A percentile compares a stretch with the other conserved stretches of the same genome.
These are phyloP conservation scores for Dendrophyllia cribrosa DNA, from an alignment of 64 coral and sea anemone species.

Conservation along the genomic window DNA sequence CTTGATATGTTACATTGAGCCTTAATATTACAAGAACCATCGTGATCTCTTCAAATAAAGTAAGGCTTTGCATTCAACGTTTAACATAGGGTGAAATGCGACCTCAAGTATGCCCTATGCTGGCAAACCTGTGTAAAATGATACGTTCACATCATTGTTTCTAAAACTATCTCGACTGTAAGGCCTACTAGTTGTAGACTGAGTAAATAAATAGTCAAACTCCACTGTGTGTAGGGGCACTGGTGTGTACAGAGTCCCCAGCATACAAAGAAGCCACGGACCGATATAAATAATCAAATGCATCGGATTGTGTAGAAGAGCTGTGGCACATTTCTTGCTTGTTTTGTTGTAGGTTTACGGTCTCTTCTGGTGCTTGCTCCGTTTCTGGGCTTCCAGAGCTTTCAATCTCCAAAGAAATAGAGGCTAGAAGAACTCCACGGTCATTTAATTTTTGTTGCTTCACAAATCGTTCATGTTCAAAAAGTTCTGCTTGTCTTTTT, in stretches of 20 bases:
- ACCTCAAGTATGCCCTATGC: not conserved
- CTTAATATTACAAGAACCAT: conserved; percentile 34
- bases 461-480: too few species aligned
- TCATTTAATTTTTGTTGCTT: conserved; percentile 38
- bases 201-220: too few species aligned
- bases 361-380: conserved; percentile 7
- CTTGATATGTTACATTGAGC: conserved; percentile 15
- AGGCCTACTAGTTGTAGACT: too few species aligned
- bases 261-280: too few species aligned
- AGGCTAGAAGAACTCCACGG: not conserved
- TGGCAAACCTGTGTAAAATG: conserved; percentile 35
- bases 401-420: not conserved
- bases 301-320: too few species aligned
- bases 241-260: too few species aligned
- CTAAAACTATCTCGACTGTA: too few species aligned
- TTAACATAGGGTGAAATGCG: conserved; percentile 34
- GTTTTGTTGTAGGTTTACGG: too few species aligned
- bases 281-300: too few species aligned
- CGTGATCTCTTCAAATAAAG: conserved; percentile 50
- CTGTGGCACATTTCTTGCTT: too few species aligned
- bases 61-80: conserved; percentile 26
- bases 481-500: not conserved
- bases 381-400: not conserved
- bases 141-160: not conserved
- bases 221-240: too few species aligned